A percentile compares a stretch with the other conserved stretches of the same genome.
Evolutionary conservation across 30 jellyfish, hydroid and myxozoan species (phyloP).

Genomic region (Pelagia noctiluca): DNA sequence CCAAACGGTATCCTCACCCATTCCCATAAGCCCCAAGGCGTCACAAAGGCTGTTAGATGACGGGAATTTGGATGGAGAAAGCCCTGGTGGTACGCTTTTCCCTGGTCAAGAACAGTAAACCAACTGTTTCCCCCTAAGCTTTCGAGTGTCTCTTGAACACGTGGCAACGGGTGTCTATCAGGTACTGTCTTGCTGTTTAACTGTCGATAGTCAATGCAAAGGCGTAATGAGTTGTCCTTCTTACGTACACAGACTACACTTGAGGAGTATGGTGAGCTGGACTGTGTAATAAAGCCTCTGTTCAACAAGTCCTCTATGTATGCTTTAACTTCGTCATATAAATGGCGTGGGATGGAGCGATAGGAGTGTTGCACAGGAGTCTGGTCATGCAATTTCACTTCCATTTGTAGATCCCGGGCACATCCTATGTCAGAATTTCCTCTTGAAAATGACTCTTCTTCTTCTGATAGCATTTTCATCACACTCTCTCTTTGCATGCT

Average conservation of each 20-base stretch:
- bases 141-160: constrained; percentile 20
- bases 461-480: constrained; percentile 16
- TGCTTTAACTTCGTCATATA: constrained; percentile 46
- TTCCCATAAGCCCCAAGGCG: constrained; percentile 77
- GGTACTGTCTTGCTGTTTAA: constrained; percentile 32
- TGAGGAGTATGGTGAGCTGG: constrained; percentile 23
- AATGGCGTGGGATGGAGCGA: constrained; percentile 21
- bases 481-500: constrained; percentile 4
- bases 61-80: constrained; percentile 42
- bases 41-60: constrained; percentile 49
- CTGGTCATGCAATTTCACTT: constrained; percentile 5
- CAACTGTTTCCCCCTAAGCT: constrained; percentile 19
- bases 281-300: constrained; percentile 39
- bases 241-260: constrained; percentile 19
- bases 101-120: constrained; percentile 40
- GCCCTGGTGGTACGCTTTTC: constrained; percentile 60
- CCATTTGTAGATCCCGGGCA: constrained; percentile 25
- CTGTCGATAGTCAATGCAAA: constrained; percentile 35
- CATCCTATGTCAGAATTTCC: constrained; percentile 31
- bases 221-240: constrained; percentile 15
- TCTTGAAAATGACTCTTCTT: constrained; percentile 26
- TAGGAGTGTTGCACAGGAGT: constrained; percentile 27
- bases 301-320: constrained; percentile 26
- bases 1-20: constrained; percentile 80
- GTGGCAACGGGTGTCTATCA: constrained; percentile 33